These are phyloP conservation scores for Timema cristinae DNA, from an alignment of 2,888 invertebrate species.

Conservation along the genomic window DNA sequence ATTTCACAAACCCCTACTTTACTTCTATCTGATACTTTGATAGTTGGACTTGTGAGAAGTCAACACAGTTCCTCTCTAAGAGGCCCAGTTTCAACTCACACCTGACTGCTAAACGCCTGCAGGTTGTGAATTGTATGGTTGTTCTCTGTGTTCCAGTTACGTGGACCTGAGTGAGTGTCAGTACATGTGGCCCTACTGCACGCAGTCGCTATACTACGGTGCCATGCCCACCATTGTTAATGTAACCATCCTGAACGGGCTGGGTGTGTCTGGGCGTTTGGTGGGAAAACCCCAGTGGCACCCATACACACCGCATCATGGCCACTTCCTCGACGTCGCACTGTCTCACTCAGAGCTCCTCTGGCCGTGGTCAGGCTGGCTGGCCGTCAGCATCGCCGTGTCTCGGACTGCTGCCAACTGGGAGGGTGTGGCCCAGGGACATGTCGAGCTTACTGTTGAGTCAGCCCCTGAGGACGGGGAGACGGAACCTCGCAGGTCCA, in stretches of 20 bases:
- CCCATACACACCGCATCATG: constrained; percentile 78
- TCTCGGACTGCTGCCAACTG: constrained; percentile 60
- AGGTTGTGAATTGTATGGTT: no score
- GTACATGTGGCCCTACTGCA: constrained; percentile 99
- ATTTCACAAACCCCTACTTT: no score
- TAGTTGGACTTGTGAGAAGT: no score
- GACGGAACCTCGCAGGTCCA: constrained; percentile 53
- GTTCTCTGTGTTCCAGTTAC: constrained; percentile 60
- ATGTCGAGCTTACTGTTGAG: constrained; percentile 75
- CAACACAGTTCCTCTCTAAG: no score
- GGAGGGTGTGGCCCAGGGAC: constrained; percentile 78
- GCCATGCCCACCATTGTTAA: constrained; percentile 87
- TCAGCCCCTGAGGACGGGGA: constrained; percentile 62
- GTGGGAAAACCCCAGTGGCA: constrained; percentile 74
- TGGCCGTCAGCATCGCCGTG: constrained; percentile 75
- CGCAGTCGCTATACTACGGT: constrained; percentile 86
- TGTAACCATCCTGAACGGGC: constrained; percentile 89
- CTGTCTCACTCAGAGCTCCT: constrained; percentile 72
- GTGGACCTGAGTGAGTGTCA: constrained; percentile 92
- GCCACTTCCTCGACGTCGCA: constrained; percentile 68
- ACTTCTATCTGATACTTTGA: no score
- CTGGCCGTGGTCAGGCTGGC: constrained; percentile 98
- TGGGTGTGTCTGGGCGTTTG: constrained; percentile 84
- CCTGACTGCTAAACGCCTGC: no score
- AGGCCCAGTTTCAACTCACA: no score